phyloP scores from a whole-genome alignment of 2,888 invertebrate genomes.

The Helicoverpa assulta region DNA sequence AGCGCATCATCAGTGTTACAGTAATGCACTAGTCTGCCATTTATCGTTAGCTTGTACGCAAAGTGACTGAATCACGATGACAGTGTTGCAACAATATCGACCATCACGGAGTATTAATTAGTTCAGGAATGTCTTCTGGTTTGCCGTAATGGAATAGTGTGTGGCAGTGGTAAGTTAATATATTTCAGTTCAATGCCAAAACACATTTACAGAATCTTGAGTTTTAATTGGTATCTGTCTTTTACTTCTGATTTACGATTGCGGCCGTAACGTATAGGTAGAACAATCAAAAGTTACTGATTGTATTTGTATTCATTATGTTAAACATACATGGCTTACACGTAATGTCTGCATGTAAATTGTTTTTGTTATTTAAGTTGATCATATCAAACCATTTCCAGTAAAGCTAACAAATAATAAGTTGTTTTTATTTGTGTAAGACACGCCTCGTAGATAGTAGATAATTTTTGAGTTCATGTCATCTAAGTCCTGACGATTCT shows the following conservation, averaged over 20 bases:
- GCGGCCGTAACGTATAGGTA: not conserved
- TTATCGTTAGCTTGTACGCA: conserved; percentile 36
- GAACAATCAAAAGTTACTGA: too few species aligned
- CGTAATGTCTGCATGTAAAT: too few species aligned
- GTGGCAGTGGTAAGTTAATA: conserved; percentile 48
- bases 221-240: not conserved
- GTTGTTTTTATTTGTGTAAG: too few species aligned
- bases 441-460: too few species aligned
- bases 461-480: too few species aligned
- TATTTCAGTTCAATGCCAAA: conserved; percentile 34
- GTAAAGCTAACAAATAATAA: too few species aligned
- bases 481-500: too few species aligned
- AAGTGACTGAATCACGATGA: conserved; percentile 51
- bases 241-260: not conserved
- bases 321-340: too few species aligned
- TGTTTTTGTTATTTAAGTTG: too few species aligned
- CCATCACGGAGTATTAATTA: conserved; percentile 37
- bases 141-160: conserved; percentile 33
- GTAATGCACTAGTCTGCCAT: conserved; percentile 37
- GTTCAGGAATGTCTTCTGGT: conserved; percentile 42
- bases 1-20: conserved; percentile 53
- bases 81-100: conserved; percentile 42
- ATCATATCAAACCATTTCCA: too few species aligned
- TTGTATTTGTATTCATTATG: too few species aligned
- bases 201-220: not conserved